A percentile compares a stretch with the other conserved stretches of the same genome.
Evolutionary conservation across 2,888 invertebrate genomes (phyloP).

Genomic region (Clitarchus hookeri): DNA sequence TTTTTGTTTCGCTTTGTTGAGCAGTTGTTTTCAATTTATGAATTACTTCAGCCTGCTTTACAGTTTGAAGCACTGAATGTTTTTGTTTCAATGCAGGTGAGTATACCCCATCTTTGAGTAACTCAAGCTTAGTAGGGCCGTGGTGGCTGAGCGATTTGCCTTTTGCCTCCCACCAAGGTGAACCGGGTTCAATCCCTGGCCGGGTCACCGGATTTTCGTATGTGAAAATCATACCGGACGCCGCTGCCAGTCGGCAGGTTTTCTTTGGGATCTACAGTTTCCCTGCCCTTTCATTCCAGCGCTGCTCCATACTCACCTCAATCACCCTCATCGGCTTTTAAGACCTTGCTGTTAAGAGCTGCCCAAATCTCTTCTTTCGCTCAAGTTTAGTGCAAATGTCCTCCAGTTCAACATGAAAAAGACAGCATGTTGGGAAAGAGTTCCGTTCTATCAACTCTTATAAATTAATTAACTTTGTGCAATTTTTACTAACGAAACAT

Average conservation of each 20-base stretch:
- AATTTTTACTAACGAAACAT: conserved; percentile 12
- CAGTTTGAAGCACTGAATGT: not conserved
- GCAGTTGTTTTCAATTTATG: not conserved
- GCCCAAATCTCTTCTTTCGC: no score
- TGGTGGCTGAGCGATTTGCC: no score
- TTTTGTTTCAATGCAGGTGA: conserved; percentile 1
- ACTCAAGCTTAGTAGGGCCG: conserved; percentile 15
- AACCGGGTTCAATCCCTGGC: no score
- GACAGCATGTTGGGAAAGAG: conserved; percentile 29
- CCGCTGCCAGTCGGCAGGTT: no score
- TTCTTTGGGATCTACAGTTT: no score
- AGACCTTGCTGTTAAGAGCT: no score
- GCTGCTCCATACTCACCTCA: no score
- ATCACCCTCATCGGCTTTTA: no score
- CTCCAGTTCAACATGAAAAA: conserved; percentile 30
- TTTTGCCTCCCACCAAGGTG: no score
- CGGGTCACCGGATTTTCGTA: no score
- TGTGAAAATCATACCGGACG: no score
- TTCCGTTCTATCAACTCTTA: conserved; percentile 31
- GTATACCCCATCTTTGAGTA: conserved; percentile 26
- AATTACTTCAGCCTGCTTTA: not conserved
- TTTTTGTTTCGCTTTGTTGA: not conserved
- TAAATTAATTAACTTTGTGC: not conserved
- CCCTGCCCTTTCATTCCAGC: no score
- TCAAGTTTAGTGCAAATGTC: not conserved